phyloP scores from a whole-genome alignment of 1,140 invertebrate species.

The Pseudomyrmex flavicornis region DNA sequence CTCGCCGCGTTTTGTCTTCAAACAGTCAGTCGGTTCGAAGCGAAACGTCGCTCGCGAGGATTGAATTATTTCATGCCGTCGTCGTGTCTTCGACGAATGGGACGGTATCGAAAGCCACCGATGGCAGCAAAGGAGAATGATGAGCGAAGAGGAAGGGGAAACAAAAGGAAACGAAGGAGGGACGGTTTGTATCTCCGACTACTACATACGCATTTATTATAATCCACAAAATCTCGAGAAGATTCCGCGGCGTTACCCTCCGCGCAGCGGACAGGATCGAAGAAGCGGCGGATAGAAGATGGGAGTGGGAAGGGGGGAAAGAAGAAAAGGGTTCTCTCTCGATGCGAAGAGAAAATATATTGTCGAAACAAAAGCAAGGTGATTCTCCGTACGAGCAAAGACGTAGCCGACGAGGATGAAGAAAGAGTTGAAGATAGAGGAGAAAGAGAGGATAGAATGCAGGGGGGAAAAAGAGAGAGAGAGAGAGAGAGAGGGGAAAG shows the following conservation, averaged over 20 bases:
- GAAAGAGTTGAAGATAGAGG: constrained; percentile 27
- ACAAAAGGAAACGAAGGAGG: constrained; percentile 37
- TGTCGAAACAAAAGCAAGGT: constrained; percentile 78
- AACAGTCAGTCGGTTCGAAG: constrained; percentile 30
- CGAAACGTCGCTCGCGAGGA: constrained; percentile 56
- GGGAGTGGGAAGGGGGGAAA: constrained; percentile 26
- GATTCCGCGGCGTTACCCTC: constrained; percentile 66
- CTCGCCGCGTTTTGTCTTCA: constrained; percentile 46
- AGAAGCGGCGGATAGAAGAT: constrained; percentile 44
- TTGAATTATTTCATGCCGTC: constrained; percentile 75
- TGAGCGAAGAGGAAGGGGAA: constrained; percentile 12
- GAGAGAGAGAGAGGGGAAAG: constrained; percentile 34
- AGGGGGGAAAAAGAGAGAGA: background rate
- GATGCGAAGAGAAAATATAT: constrained; percentile 79
- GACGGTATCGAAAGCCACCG: constrained; percentile 64
- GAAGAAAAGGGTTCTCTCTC: constrained; percentile 63
- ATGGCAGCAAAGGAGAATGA: constrained; percentile 26
- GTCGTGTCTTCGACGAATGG: constrained; percentile 35
- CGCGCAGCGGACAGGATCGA: constrained; percentile 17
- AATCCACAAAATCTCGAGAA: constrained; percentile 77
- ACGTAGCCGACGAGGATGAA: constrained; percentile 36
- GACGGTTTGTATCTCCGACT: constrained; percentile 72
- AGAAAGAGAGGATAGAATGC: constrained; percentile 18
- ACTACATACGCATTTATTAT: constrained; percentile 82
- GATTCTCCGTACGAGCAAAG: constrained; percentile 63